Evolutionary conservation across 2,888 invertebrate species (phyloP), one percentile per base, ranked within the genome.

Genomic region (Apoderus coryli): DNA sequence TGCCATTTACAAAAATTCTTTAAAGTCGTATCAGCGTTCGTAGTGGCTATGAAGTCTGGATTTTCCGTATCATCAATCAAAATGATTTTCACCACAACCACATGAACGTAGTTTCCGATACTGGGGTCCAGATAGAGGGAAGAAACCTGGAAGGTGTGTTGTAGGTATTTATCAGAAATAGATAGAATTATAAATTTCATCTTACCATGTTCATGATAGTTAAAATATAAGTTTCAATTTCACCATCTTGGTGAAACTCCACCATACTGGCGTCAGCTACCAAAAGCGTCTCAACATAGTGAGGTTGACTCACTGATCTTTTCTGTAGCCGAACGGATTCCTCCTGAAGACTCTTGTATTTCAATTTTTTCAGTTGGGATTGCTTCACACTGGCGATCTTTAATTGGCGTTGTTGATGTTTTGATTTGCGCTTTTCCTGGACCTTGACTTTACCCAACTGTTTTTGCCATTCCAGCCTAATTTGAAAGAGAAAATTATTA

Each of bases 151-250:
- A 7, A 19, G n/a, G n/a, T n/a, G n/a, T n/a, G n/a, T n/a, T n/a
- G n/a, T n/a, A n/a, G n/a, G n/a, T n/a, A n/a, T n/a, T n/a, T n/a
- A n/a, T n/a, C n/a, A n/a, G n/a, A n/a, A n/a, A n/a, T n/a, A n/a
- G n/a, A n/a, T n/a, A n/a, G n/a, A n/a, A n/a, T n/a, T n/a, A n/a
- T 22, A 16, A 28, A 3, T 4, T 13, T 7, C 11, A 7, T 41
- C 59, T 56, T 57, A 70, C 89, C 82, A 89, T 88, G 55, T 89
- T 90, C 85, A 89, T 86, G 41, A 90, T 79, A 29, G 88, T 88
- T 30, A 90, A 65, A 14, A 90, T 69, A 58, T 90, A 89, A 4
- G 76, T 81, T 53, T 84, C 78, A 42, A 86, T 69, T 50, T 81
- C 80, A 45, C 77, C 74, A 46, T 78, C 70, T 44, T 70, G 64